Conservation (phyloP, 2,888 invertebrate species). For the Parnassius smintheus region DNA sequence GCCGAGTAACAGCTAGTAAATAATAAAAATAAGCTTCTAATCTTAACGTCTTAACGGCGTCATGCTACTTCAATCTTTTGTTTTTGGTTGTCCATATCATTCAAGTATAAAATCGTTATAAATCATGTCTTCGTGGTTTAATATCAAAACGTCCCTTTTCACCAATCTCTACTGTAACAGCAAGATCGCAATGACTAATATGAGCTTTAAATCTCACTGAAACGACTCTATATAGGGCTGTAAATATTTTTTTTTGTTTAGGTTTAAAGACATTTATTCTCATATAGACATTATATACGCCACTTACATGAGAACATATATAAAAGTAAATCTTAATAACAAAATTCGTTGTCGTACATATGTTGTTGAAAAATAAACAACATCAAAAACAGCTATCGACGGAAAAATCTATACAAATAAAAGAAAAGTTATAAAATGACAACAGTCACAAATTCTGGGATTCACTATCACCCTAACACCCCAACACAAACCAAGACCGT, state of each 20-base stretch:
- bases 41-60: conserved; percentile 8
- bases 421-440: too few species aligned
- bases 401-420: too few species aligned
- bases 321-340: too few species aligned
- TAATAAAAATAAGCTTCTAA: conserved; percentile 6
- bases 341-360: too few species aligned
- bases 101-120: conserved; percentile 23
- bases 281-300: too few species aligned
- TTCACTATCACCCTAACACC: too few species aligned
- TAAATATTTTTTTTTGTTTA: neutral
- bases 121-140: conserved; percentile 25
- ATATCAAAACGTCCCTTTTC: conserved; percentile 25
- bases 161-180: conserved; percentile 14
- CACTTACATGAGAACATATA: too few species aligned
- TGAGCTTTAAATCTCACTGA: conserved; percentile 51
- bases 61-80: conserved; percentile 18
- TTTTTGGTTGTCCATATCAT: conserved; percentile 24
- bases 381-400: too few species aligned
- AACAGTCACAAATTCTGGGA: too few species aligned
- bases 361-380: too few species aligned
- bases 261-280: too few species aligned
- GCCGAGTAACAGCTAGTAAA: neutral
- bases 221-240: conserved; percentile 4
- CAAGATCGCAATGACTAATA: conserved; percentile 50
- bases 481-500: too few species aligned